Percentiles rank a stretch among this genome's conserved stretches.
Conservation (phyloP, 2,888 invertebrate genomes). For the Drosophila recens region DNA sequence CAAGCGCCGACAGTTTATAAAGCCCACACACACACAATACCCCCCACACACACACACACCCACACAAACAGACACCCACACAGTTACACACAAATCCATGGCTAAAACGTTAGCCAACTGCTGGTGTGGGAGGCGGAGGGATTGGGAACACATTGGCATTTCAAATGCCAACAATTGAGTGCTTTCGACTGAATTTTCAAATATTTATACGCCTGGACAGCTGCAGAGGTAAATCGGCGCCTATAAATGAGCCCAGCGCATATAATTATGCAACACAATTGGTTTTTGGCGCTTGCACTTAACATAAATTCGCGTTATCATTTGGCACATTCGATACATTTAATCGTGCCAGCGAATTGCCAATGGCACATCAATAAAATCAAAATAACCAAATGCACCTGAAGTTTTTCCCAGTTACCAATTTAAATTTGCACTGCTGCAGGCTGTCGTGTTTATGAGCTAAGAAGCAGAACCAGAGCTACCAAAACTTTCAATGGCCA, state of each 20-base stretch:
- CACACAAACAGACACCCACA: constrained; percentile 15
- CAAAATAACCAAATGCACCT: constrained; percentile 8
- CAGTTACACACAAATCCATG: constrained; percentile 36
- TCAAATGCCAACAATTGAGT: constrained; percentile 55
- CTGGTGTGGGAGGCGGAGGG: neutral
- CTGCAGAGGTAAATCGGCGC: constrained; percentile 41
- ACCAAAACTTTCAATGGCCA: constrained; percentile 31
- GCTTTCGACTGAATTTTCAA: constrained; percentile 52
- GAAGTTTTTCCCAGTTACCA: constrained; percentile 25
- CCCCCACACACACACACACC: constrained; percentile 14
- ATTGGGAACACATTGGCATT: constrained; percentile 13
- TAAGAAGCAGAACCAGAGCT: neutral
- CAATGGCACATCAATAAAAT: constrained; percentile 24
- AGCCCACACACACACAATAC: constrained; percentile 35
- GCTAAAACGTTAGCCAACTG: constrained; percentile 25
- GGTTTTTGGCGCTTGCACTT: constrained; percentile 50
- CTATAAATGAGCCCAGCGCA: constrained; percentile 34
- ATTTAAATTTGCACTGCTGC: constrained; percentile 46
- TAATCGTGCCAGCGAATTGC: constrained; percentile 29
- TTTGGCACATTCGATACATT: constrained; percentile 44
- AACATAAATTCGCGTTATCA: constrained; percentile 46
- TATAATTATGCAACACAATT: constrained; percentile 55
- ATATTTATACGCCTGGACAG: constrained; percentile 48
- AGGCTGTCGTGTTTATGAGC: constrained; percentile 38
- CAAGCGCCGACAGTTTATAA: constrained; percentile 69